These are phyloP conservation scores for Nothobranchius furzeri DNA, from an alignment of 2,113 vertebrate species.

Conservation along the genomic window DNA sequence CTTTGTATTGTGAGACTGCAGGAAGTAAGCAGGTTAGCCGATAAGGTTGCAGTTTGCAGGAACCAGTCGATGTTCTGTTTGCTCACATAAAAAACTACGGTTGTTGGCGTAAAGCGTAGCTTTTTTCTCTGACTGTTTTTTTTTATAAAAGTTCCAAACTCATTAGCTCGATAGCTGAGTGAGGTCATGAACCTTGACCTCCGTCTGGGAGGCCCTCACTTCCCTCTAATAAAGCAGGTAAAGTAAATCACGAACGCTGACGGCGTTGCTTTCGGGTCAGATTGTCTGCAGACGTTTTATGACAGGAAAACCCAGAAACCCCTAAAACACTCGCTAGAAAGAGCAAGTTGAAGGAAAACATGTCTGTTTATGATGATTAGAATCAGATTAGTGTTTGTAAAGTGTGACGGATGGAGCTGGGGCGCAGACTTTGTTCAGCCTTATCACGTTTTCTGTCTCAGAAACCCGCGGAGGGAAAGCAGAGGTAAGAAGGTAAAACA, in stretches of 20 bases:
- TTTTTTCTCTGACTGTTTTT: conserved; percentile 16
- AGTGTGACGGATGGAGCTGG: conserved; percentile 38
- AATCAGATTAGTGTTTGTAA: conserved; percentile 17
- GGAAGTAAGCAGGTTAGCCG: conserved; percentile 24
- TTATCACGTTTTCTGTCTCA: conserved; percentile 51
- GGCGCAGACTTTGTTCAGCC: conserved; percentile 64
- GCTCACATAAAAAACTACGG: conserved; percentile 35
- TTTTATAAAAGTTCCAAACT: conserved; percentile 52
- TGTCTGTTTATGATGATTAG: conserved; percentile 23
- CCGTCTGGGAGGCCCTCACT: conserved; percentile 56
- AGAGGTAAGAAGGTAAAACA: no score
- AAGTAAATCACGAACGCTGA: conserved; percentile 72
- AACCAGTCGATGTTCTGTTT: conserved; percentile 26
- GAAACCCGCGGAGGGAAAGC: conserved; percentile 1
- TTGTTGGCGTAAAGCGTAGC: conserved; percentile 31
- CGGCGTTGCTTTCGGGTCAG: conserved; percentile 66
- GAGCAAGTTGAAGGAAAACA: conserved; percentile 10
- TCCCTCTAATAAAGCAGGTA: conserved; percentile 61
- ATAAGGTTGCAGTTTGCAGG: conserved; percentile 25
- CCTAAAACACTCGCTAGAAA: conserved; percentile 9
- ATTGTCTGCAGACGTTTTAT: conserved; percentile 35
- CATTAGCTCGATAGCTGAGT: conserved; percentile 62
- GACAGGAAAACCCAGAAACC: conserved; percentile 19
- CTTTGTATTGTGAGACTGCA: conserved; percentile 1
- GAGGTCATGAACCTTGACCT: conserved; percentile 65